Evolutionary conservation across 2,888 invertebrate genomes (phyloP).

Genomic region (Xanthorhoe designata): DNA sequence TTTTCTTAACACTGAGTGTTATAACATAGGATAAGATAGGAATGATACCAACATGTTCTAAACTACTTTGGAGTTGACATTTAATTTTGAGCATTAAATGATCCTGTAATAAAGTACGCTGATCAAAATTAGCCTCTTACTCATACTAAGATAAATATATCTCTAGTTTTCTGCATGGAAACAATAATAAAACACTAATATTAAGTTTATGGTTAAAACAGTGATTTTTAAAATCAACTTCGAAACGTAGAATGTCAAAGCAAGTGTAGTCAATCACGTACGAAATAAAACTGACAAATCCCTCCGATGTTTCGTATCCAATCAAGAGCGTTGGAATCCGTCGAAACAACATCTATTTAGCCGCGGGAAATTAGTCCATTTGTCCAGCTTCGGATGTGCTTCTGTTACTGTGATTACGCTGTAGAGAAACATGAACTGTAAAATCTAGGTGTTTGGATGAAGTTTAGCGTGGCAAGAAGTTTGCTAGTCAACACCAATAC

Average conservation of each 20-base stretch:
- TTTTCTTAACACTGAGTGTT: no score
- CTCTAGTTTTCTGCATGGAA: no score
- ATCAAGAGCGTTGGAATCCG: constrained; percentile 33
- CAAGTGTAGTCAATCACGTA: constrained; percentile 2
- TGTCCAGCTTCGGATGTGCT: constrained; percentile 25
- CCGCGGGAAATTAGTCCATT: constrained; percentile 41
- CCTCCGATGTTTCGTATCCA: constrained; percentile 25
- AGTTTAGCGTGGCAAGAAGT: neutral
- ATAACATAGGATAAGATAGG: no score
- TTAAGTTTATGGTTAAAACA: no score
- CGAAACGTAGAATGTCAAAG: neutral
- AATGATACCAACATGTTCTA: no score
- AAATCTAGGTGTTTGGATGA: neutral
- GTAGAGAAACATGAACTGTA: constrained; percentile 6
- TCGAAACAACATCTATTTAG: constrained; percentile 40
- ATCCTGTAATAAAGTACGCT: no score
- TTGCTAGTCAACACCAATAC: neutral
- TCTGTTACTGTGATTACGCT: neutral
- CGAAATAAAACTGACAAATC: constrained; percentile 30
- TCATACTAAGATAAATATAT: no score
- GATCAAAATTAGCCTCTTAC: no score
- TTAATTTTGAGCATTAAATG: no score
- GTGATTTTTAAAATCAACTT: no score
- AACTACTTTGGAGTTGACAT: no score
- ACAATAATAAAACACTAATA: no score